Percentiles rank a stretch among this genome's conserved stretches.
These are phyloP conservation scores for Otocyon megalotis DNA, from an alignment of 2,113 vertebrate genomes.

Conservation along the genomic window DNA sequence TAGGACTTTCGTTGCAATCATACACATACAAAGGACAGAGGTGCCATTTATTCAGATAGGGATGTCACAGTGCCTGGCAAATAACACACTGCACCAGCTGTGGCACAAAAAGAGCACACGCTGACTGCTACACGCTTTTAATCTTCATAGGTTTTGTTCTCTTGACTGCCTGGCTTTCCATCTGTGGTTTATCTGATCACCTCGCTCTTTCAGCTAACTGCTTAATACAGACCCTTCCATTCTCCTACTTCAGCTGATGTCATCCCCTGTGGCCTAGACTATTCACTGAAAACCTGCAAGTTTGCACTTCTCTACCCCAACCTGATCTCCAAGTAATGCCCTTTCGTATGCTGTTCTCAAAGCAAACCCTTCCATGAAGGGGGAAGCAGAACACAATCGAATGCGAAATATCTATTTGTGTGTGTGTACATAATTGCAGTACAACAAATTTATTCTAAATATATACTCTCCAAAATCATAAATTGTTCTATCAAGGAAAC, in stretches of 20 bases:
- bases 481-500: neutral
- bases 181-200: no score
- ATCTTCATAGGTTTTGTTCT: neutral
- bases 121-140: accelerated
- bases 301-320: neutral
- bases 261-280: neutral
- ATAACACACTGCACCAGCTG: accelerated
- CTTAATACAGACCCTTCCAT: neutral
- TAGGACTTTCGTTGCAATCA: neutral
- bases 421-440: neutral
- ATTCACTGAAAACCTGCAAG: neutral
- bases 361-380: neutral
- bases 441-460: slow-evolving; percentile 6
- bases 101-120: neutral
- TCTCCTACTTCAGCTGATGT: neutral
- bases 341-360: neutral
- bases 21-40: neutral
- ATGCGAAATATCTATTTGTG: neutral
- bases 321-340: neutral
- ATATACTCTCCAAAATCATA: neutral
- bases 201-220: neutral
- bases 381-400: neutral
- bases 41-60: neutral
- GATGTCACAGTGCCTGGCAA: neutral
- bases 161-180: no score